Percentiles rank a stretch among this genome's conserved stretches.
Conservation (phyloP, 1,140 invertebrate species). For the Triops longicaudatus region DNA sequence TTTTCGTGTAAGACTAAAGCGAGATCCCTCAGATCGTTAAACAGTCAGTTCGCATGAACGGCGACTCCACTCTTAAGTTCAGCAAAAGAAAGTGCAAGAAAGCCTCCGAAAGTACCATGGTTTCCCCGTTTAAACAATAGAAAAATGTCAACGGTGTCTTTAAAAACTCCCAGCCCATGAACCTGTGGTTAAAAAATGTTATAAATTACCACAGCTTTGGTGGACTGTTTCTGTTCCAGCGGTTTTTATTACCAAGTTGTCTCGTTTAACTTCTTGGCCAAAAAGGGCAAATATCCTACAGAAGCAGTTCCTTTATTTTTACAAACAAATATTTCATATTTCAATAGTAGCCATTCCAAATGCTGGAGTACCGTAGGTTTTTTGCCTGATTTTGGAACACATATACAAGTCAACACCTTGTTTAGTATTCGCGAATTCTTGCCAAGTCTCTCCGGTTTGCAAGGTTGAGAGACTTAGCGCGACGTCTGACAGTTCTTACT, state of each 20-base stretch:
- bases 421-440: neutral
- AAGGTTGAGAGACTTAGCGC: neutral
- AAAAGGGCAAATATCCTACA: no score
- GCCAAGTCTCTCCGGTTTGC: neutral
- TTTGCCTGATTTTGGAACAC: neutral
- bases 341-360: neutral
- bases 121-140: neutral
- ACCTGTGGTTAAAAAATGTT: neutral
- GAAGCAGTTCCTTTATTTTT: no score
- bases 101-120: neutral
- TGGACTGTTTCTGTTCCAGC: neutral
- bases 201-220: neutral
- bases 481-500: neutral
- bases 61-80: no score
- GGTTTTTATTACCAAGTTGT: neutral
- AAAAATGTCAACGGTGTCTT: neutral
- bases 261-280: neutral
- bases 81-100: no score
- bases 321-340: neutral
- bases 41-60: no score
- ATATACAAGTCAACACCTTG: neutral
- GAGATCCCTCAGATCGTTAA: no score
- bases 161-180: neutral
- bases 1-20: no score
- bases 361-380: neutral